These are phyloP conservation scores for Tuberolachnus salignus DNA, from an alignment of 2,888 invertebrate genomes.

Conservation along the genomic window DNA sequence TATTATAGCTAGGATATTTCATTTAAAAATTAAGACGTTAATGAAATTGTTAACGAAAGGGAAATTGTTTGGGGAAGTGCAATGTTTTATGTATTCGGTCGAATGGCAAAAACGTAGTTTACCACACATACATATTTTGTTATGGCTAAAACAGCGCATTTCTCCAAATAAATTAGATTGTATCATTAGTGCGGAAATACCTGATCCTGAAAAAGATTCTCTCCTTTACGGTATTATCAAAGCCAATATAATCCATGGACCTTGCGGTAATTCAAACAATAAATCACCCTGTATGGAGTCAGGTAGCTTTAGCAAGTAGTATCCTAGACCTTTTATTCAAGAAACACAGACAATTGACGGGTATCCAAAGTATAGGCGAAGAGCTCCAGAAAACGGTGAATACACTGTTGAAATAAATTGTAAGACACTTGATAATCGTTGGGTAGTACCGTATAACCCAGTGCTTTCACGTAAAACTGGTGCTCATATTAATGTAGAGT, in stretches of 20 bases:
- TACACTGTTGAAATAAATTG: slow-evolving; percentile 35
- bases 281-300: slow-evolving; percentile 46
- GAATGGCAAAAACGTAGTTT: slow-evolving; percentile 61
- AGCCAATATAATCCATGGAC: slow-evolving; percentile 53
- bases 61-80: slow-evolving; percentile 58
- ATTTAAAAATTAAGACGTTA: background rate
- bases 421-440: too few species aligned
- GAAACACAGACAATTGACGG: too few species aligned
- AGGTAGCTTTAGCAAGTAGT: background rate
- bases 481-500: too few species aligned
- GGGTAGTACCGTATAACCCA: too few species aligned
- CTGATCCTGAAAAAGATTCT: slow-evolving; percentile 59
- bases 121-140: slow-evolving; percentile 59
- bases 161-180: background rate
- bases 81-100: slow-evolving; percentile 59
- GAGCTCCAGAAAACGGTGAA: too few species aligned
- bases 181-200: slow-evolving; percentile 59
- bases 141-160: background rate
- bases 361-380: too few species aligned
- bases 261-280: slow-evolving; percentile 40
- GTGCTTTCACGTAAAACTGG: too few species aligned
- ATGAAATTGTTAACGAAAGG: background rate
- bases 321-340: too few species aligned
- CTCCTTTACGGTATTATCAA: slow-evolving; percentile 58
- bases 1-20: slow-evolving; percentile 60